Evolutionary conservation across 2,113 vertebrate genomes (phyloP), one percentile per base, ranked within the genome.

Genomic region (Antennarius striatus): DNA sequence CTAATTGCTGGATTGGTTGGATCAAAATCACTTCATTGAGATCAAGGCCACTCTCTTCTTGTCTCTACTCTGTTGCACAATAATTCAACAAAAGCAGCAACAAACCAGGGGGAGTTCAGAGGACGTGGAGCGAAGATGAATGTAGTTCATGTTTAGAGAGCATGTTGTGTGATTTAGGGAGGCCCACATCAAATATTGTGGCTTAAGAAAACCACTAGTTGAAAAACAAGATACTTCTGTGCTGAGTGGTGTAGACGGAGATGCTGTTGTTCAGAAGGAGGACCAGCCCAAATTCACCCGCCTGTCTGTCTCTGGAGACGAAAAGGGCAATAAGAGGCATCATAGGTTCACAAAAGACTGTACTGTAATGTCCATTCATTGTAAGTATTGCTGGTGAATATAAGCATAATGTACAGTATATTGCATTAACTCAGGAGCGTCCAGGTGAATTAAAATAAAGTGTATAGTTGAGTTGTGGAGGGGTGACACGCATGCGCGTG

Each of bases 81-180:
- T 81, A 88, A 82, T 75, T 71, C 74, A 74, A 89, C 83, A 85
- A 88, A 88, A 83, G 77, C 78, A 82, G 74, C 48, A 29, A 75
- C 79, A 75, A 73, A 73, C 61, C 12, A 42, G 11, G 42, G 30
- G 60, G 68, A 63, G 56, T 80, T 78, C 63, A 84, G 82, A 69
- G 84, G 75, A 79, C 63, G 53, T 28, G 29, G 83, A 85, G 67
- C 56, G 43, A 84, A 89, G 82, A 90, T 85, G 80, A 85, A 91
- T 92, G 86, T 86, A 77, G 74, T 85, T 90, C 85, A 83, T 92
- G 91, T 91, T 91, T 83, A 84, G 80, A 86, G 88, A 90, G 88
- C 84, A 85, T 91, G 91, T 92, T 87, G 88, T 87, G 90, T 91
- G 92, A 92, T 92, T 90, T 89, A 90, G 87, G 69, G 80, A 59